Percentiles rank a stretch among this genome's conserved stretches.
phyloP scores from a whole-genome alignment of 2,888 invertebrate species.

The Ariolimax columbianus region DNA sequence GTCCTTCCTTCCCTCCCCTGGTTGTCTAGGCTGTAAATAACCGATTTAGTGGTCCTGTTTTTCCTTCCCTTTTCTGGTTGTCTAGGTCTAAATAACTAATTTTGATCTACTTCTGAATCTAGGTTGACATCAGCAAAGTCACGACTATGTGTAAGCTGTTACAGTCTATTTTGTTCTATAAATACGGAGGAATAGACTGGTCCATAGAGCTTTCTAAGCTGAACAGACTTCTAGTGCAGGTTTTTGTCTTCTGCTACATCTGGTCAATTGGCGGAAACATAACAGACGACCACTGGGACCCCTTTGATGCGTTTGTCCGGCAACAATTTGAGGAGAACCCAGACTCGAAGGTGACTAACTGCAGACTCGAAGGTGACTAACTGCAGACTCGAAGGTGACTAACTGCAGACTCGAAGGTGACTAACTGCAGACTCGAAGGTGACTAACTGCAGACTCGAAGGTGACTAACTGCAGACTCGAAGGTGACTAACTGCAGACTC shows the following conservation, averaged over 20 bases:
- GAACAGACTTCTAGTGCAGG: conserved; percentile 85
- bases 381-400: too few relatives aligned
- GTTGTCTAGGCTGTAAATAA: too few relatives aligned
- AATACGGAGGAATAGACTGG: conserved; percentile 84
- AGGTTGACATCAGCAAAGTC: conserved; percentile 91
- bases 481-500: too few relatives aligned
- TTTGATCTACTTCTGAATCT: conserved; percentile 41
- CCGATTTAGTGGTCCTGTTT: too few relatives aligned
- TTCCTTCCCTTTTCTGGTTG: too few relatives aligned
- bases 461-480: too few relatives aligned
- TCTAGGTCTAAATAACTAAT: too few relatives aligned
- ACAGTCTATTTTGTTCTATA: conserved; percentile 83
- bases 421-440: too few relatives aligned
- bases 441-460: too few relatives aligned
- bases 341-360: conserved; percentile 84
- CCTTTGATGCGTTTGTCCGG: conserved; percentile 85
- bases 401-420: too few relatives aligned
- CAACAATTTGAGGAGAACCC: conserved; percentile 85
- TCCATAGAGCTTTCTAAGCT: conserved; percentile 81
- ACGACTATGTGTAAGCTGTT: conserved; percentile 87
- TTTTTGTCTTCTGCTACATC: conserved; percentile 88
- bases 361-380: too few relatives aligned
- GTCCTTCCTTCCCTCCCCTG: too few relatives aligned
- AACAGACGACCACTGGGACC: conserved; percentile 84
- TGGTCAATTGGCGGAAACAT: conserved; percentile 93